Evolutionary conservation across 2,113 vertebrate genomes (phyloP), one percentile per base, ranked within the genome.

Genomic region (Lasiurus cinereus): DNA sequence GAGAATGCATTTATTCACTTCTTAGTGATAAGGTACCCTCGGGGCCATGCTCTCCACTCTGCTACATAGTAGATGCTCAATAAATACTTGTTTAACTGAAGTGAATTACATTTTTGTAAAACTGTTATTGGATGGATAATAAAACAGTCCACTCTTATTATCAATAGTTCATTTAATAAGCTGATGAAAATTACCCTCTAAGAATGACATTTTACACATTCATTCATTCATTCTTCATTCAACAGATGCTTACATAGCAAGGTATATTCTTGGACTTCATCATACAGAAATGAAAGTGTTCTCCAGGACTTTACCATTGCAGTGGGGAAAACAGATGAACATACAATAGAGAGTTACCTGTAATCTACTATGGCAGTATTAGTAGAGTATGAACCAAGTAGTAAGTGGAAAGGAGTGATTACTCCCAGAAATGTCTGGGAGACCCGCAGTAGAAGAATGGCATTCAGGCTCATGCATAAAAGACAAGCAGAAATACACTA

Each of bases 1-100:
- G 86, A 86, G 80, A 83, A 54, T 56, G 70, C 15, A 50, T 90
- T 90, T 93, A 70, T 90, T 91, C 27, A 50, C 50, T 56, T 67
- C 16, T 72, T n/a, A 66, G 7, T 29, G n/a, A 78, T 64, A 33
- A 72, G 21, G 18, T 21, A 46, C 54, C 36, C 29, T 93, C 15
- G 67, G 9, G 43, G 36, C 36, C 27, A 43, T 78, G 18, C n/a
- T 59, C 21, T 91, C 0, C 46, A 29, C 36, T 72, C 31, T 22
- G 14, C 3, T 84, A 10, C 13, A 33, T 74, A 56, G 31, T 74
- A 70, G 22, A 62, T 93, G 62, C 72, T 85, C 52, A 70, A 50
- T 43, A 82, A 86, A 72, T 78, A 54, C 8, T 50, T 80, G 19
- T 74, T 83, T 77, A 78, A 70, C 21, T 70, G 27, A 66, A 39